Evolutionary conservation across 2,113 vertebrate species (phyloP), one percentile per base, ranked within the genome.

Genomic region (Megaleporinus macrocephalus): DNA sequence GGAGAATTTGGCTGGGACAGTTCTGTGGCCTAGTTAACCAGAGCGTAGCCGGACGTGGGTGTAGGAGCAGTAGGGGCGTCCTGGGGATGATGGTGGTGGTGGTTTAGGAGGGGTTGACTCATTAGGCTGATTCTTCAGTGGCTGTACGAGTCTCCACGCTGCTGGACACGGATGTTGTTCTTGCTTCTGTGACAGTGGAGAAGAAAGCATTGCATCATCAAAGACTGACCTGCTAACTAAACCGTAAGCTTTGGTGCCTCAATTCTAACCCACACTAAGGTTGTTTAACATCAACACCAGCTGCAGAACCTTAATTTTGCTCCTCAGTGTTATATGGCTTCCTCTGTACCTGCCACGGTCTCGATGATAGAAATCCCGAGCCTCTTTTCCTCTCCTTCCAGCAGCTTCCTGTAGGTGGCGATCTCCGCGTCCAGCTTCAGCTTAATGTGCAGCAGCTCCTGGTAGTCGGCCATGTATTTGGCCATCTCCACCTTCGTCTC

Each of bases 341-440:
- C 14, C 20, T 16, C 30, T 20, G 51, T 27, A 61, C 89, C 83
- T 83, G 72, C 76, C 33, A 55, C 15, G 3, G 47, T 72, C 44
- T 86, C 89, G 77, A 85, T 41, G 75, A 74, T 79, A 5, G 86
- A 24, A 76, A 95, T 91, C 36, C 94, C 94, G 18, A 95, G 91
- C 85, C 94, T 90, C 36, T 83, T 47, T 85, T 95, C 94, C 79
- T 95, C 94, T 11, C 92, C 94, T 80, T 95, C 94, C 87, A 95
- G 93, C 20, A 95, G 93, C 85, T 93, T 94, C 89, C 94, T 93
- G 87, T 95, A 95, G 81, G 93, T 95, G 73, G 94, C 91, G 16
- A 95, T 95, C 90, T 95, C 94, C 0, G 89, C 91, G 49, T 95
- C 94, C 84, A 95, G 90, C 90, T 92, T 94, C 70, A 95, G 92